These are phyloP conservation scores for Macropis europaea DNA, from an alignment of 2,888 invertebrate species.

Conservation along the genomic window DNA sequence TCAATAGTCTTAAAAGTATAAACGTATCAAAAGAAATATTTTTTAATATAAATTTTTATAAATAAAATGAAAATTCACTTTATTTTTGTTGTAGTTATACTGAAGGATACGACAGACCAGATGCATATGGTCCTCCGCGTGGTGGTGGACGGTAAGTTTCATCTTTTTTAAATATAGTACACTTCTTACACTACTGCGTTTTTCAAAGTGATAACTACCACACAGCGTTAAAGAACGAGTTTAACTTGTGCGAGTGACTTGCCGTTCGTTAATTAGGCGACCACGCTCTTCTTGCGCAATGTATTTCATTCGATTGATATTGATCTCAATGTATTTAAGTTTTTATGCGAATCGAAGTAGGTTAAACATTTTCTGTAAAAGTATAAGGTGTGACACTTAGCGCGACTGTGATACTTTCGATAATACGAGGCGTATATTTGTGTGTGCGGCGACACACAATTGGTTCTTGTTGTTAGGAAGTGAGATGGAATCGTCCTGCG, in stretches of 20 bases:
- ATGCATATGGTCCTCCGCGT: constrained; percentile 78
- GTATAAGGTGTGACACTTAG: constrained; percentile 78
- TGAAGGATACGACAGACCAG: constrained; percentile 77
- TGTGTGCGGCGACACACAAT: constrained; percentile 22
- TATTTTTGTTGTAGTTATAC: constrained; percentile 70
- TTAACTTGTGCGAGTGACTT: constrained; percentile 56
- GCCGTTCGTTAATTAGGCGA: constrained; percentile 57
- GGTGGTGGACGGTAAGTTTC: constrained; percentile 77
- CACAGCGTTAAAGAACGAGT: constrained; percentile 57
- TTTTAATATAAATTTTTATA: not conserved
- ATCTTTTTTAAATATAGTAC: constrained; percentile 28
- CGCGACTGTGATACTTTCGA: constrained; percentile 39
- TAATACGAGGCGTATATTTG: constrained; percentile 30
- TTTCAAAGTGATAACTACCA: constrained; percentile 51
- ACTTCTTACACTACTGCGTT: constrained; percentile 51
- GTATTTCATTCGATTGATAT: constrained; percentile 45
- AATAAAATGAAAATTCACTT: not conserved
- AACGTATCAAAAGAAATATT: too few relatives aligned
- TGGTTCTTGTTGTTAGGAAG: constrained; percentile 12
- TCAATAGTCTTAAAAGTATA: too few relatives aligned
- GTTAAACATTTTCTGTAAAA: constrained; percentile 68
- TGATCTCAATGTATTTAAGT: constrained; percentile 50
- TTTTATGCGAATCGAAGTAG: constrained; percentile 58
- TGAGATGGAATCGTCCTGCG: constrained; percentile 37
- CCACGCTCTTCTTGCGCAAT: constrained; percentile 57